Evolutionary conservation across 2,888 invertebrate genomes (phyloP), one percentile per base, ranked within the genome.

Genomic region (Lycophotia porphyrea): DNA sequence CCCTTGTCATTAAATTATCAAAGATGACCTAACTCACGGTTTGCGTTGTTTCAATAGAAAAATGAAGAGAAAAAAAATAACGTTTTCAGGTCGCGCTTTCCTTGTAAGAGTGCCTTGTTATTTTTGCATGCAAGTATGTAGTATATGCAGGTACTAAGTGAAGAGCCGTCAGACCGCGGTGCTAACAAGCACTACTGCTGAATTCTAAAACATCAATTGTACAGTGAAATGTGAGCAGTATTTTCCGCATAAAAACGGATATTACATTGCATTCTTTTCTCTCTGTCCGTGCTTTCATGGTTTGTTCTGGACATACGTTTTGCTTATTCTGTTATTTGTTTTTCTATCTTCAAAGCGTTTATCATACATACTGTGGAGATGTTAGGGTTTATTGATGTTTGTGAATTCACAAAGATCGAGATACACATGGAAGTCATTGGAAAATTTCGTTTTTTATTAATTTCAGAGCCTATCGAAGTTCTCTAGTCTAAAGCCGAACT

Each of bases 141-240:
- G 69, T 75, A 79, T 64, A 69, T 81, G 64, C 52, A 80, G 75
- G 74, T 74, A 76, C 68, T 84, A 76, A 80, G 84, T 83, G 84
- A 80, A 87, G 85, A 76, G 85, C 73, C 69, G 82, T 71, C 78
- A 81, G 80, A 68, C 78, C 65, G 66, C 73, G 44, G 47, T 73
- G 80, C 85, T 88, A 88, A 88, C 88, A 88, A 88, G 89, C 87
- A 81, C 84, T 80, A 73, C 68, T 49, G 71, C 74, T 74, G 76
- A 80, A 81, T 88, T 86, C 84, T 85, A 87, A 84, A 88, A 82
- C 83, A 76, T 88, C 84, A 85, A 87, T 86, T 89, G 84, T 80
- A 58, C 66, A 66, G 70, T 82, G 71, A 81, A 84, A 83, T 78
- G 66, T 78, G 58, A 74, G 69, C 63, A 76, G 71, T 65, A 81